Evolutionary conservation across 2,113 vertebrate species (phyloP), one percentile per base, ranked within the genome.

Genomic region (Sorex fumeus): DNA sequence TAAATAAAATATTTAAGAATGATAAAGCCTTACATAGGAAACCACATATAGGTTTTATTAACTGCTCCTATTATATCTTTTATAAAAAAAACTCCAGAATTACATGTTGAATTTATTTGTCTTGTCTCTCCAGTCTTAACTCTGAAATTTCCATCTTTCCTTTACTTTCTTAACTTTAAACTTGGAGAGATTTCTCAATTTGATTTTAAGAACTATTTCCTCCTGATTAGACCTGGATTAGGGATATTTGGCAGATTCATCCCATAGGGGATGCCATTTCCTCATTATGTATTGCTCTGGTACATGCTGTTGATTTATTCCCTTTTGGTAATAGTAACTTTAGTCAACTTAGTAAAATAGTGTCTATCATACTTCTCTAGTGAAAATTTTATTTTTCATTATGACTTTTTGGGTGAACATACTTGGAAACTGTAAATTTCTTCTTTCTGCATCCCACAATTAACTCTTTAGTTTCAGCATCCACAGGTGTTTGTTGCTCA

Each of bases 1-100:
- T 90, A 81, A 90, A 45, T 87, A 81, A 90, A 90, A 81, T 67
- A 91, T 83, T 93, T 40, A 84, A 75, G 53, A 93, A 82, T 90
- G 72, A 74, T 72, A 91, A 70, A 80, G 40, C 84, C 13, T 79
- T 8, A 67, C 36, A 28, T 76, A 53, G 18, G 66, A 62, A 88
- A 79, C 25, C 10, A 84, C 27, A 90, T 12, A 74, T 16, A 69
- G 36, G 28, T 77, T 90, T 85, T 90, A 57, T 91, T 36, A 82
- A 64, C 82, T 87, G 28, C 66, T 94, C 86, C 79, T 72, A 0
- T 91, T 67, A 75, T 72, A 43, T 50, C 71, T 70, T 72, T 79
- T 60, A 69, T 45, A 79, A 69, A 13, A 81, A 81, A 77, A 87
- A 30, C 2, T 76, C 40, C 81, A 36, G 67, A 86, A 50, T 45